Conservation (phyloP, 2,888 invertebrate species). For the Platynereis dumerilii region DNA sequence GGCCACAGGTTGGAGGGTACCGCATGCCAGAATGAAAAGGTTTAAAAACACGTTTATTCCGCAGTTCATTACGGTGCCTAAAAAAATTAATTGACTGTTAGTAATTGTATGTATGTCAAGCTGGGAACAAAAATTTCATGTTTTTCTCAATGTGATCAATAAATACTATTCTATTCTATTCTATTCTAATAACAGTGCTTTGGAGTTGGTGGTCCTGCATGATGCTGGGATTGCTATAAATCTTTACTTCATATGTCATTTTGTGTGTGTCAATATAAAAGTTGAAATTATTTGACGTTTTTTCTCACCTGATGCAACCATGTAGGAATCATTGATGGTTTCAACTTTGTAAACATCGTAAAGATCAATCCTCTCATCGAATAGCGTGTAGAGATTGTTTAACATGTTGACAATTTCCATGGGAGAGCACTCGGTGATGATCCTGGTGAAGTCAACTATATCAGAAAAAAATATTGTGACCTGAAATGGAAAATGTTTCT, state of each 20-base stretch:
- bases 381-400: constrained; percentile 40
- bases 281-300: no score
- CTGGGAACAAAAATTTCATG: no score
- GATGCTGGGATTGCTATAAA: background rate
- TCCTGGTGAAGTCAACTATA: constrained; percentile 14
- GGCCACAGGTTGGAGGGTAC: no score
- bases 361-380: constrained; percentile 41
- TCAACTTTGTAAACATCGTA: constrained; percentile 49
- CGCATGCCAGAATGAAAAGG: no score
- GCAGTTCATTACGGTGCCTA: no score
- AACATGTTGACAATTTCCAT: constrained; percentile 16
- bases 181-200: background rate
- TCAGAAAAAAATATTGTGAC: constrained; percentile 34
- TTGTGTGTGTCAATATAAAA: no score
- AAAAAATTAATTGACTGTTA: background rate
- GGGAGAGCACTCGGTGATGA: constrained; percentile 10
- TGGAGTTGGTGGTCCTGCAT: background rate
- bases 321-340: constrained; percentile 47
- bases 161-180: no score
- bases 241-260: background rate
- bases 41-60: no score
- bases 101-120: no score
- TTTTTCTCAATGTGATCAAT: no score
- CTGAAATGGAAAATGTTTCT: no score
- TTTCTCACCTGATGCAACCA: constrained; percentile 49